A percentile compares a stretch with the other conserved stretches of the same genome.
These are phyloP conservation scores for Alexandromys fortis DNA, from an alignment of 2,113 vertebrate genomes.

Conservation along the genomic window DNA sequence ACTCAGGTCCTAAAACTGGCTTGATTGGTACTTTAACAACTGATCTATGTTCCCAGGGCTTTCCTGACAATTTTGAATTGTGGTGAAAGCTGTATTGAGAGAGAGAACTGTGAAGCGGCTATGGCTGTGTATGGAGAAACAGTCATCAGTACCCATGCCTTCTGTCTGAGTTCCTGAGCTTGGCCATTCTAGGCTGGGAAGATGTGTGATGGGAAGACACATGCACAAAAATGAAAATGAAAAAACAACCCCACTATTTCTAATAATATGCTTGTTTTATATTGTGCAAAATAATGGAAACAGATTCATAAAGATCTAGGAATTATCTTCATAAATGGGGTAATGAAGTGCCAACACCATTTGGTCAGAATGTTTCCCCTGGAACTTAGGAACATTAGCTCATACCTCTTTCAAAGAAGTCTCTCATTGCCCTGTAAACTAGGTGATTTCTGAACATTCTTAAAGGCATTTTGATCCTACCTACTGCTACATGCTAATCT, in stretches of 20 bases:
- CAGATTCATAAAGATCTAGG: neutral
- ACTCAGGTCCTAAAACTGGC: neutral
- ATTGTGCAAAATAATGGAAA: conserved; percentile 6
- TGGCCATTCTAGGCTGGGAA: neutral
- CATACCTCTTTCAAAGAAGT: neutral
- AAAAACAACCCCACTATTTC: neutral
- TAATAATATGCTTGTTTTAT: conserved; percentile 3
- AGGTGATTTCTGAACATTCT: neutral
- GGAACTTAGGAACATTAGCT: conserved; percentile 15
- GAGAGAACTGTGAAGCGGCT: neutral
- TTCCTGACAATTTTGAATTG: conserved; percentile 22
- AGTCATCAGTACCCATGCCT: neutral
- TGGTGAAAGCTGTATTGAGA: neutral
- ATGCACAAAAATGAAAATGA: neutral
- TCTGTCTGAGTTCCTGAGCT: neutral
- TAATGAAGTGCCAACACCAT: neutral
- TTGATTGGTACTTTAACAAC: too few relatives aligned
- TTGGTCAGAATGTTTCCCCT: neutral
- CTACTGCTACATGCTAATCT: neutral
- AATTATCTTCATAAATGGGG: conserved; percentile 34
- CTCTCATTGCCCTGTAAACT: neutral
- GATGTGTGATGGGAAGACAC: neutral
- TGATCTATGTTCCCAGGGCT: too few relatives aligned
- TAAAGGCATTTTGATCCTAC: conserved; percentile 23
- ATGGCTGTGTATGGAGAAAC: neutral